phyloP scores from a whole-genome alignment of 92 coral and sea anemone species.

The Pocillopora grandis region DNA sequence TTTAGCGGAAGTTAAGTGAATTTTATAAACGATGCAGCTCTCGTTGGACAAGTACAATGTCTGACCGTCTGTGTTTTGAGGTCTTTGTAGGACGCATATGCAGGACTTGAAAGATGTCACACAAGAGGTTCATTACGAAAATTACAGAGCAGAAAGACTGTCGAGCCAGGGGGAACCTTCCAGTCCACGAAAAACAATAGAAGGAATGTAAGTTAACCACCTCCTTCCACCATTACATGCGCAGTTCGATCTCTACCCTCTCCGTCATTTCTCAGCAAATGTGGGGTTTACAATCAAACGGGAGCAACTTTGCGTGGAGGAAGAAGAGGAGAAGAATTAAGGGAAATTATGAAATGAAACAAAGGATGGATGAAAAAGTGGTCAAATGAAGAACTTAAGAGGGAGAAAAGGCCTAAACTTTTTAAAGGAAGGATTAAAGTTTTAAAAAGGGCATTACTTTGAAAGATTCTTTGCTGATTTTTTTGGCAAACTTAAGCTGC shows the following conservation, averaged over 20 bases:
- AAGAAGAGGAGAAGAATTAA: too few relatives aligned
- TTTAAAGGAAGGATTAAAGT: too few relatives aligned
- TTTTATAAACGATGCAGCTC: neutral
- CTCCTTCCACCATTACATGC: too few relatives aligned
- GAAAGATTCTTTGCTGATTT: too few relatives aligned
- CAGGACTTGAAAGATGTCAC: constrained; percentile 97
- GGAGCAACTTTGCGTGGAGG: too few relatives aligned
- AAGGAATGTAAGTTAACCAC: constrained; percentile 59
- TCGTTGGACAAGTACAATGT: neutral
- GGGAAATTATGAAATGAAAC: too few relatives aligned
- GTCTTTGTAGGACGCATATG: constrained; percentile 85
- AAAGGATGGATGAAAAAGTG: too few relatives aligned
- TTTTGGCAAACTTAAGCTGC: too few relatives aligned
- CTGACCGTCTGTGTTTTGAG: neutral
- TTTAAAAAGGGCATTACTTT: too few relatives aligned
- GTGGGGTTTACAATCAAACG: too few relatives aligned
- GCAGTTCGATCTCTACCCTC: neutral
- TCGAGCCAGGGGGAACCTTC: constrained; percentile 67
- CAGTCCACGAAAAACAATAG: constrained; percentile 61
- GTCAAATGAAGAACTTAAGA: too few relatives aligned
- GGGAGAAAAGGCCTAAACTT: too few relatives aligned
- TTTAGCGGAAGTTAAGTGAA: neutral
- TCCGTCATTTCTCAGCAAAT: neutral
- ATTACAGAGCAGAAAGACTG: constrained; percentile 87
- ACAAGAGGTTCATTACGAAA: constrained; percentile 97